A percentile compares a stretch with the other conserved stretches of the same genome.
phyloP scores from a whole-genome alignment of 2,888 invertebrate genomes.

The Hololepta plana region DNA sequence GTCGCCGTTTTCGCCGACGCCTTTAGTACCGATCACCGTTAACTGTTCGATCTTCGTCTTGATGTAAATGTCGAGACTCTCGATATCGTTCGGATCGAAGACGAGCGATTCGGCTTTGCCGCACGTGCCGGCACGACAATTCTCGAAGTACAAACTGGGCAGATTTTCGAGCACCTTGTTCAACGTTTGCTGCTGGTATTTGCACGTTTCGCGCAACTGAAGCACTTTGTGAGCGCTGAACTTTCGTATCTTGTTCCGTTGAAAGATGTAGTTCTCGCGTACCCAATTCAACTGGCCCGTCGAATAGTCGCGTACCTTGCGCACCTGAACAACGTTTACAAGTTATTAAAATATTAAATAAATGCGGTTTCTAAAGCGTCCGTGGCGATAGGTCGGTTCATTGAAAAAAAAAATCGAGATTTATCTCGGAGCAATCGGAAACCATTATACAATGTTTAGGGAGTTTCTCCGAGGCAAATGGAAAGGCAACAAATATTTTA shows the following conservation, averaged over 20 bases:
- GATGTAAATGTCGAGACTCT: constrained; percentile 46
- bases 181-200: constrained; percentile 87
- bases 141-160: constrained; percentile 79
- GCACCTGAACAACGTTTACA: constrained; percentile 53
- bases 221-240: constrained; percentile 87
- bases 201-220: constrained; percentile 79
- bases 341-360: no score
- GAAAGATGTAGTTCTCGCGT: constrained; percentile 88
- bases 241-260: constrained; percentile 83
- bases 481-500: no score
- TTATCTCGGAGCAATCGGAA: no score
- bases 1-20: constrained; percentile 14
- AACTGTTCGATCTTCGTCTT: constrained; percentile 46
- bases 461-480: no score
- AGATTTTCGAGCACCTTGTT: constrained; percentile 88
- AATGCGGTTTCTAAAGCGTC: no score
- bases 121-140: constrained; percentile 74
- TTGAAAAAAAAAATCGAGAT: no score
- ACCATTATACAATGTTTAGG: no score
- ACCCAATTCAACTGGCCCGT: constrained; percentile 83
- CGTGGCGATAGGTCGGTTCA: no score
- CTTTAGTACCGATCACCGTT: constrained; percentile 35
- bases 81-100: constrained; percentile 45
- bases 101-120: constrained; percentile 57
- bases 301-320: constrained; percentile 82